Conservation (phyloP, 2,888 invertebrate species). For the Euplagia quadripunctaria region DNA sequence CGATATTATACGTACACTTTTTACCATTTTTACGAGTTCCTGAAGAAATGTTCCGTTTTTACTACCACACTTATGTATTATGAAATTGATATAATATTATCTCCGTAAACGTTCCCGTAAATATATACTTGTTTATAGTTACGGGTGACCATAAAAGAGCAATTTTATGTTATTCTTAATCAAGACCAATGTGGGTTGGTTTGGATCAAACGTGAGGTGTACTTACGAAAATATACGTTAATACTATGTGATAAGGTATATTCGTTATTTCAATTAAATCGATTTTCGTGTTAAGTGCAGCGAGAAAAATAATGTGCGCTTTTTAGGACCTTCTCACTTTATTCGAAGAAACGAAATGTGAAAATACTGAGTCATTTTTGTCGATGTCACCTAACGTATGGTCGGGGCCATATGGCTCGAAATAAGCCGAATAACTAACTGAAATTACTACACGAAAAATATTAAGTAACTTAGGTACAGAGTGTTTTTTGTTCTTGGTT, state of each 20-base stretch:
- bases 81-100: constrained; percentile 51
- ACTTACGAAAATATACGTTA: constrained; percentile 24
- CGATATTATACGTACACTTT: constrained; percentile 49
- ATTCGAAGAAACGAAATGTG: neutral
- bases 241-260: constrained; percentile 16
- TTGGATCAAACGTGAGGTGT: constrained; percentile 12
- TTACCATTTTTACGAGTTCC: constrained; percentile 52
- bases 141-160: constrained; percentile 34
- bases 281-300: neutral
- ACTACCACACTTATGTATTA: constrained; percentile 49
- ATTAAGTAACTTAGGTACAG: neutral
- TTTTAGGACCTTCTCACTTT: constrained; percentile 14
- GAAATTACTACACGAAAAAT: neutral
- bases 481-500: neutral
- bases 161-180: constrained; percentile 50
- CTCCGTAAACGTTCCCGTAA: constrained; percentile 39
- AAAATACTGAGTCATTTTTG: constrained; percentile 1
- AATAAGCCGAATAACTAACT: neutral
- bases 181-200: constrained; percentile 29
- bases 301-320: constrained; percentile 12
- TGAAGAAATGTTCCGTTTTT: constrained; percentile 52
- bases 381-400: neutral
- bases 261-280: constrained; percentile 18
- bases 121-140: constrained; percentile 52
- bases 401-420: neutral